phyloP scores from a whole-genome alignment of 2,888 invertebrate genomes.

The Mesorhabditis spiculigera region DNA sequence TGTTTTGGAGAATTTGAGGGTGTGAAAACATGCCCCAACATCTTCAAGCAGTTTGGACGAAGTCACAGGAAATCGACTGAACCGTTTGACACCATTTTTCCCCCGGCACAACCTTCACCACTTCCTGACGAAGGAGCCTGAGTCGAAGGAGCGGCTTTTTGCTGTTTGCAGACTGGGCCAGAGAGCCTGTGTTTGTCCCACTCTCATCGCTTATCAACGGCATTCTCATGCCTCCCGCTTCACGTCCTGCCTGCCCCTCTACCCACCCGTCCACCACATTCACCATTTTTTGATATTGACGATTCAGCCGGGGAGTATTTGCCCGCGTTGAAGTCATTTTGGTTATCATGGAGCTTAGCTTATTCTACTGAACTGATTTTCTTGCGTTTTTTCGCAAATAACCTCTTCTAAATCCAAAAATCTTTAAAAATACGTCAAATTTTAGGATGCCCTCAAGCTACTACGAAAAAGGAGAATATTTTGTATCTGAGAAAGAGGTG shows the following conservation, averaged over 20 bases:
- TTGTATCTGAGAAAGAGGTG: constrained; percentile 26
- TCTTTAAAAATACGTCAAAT: not conserved
- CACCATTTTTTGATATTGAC: not conserved
- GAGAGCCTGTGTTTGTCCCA: not conserved
- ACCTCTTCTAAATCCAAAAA: no score
- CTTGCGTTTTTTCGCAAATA: not conserved
- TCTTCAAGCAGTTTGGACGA: no score
- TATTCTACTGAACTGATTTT: not conserved
- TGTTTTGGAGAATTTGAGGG: no score
- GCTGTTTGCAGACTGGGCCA: no score
- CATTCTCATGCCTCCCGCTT: constrained; percentile 4
- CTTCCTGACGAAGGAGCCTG: no score
- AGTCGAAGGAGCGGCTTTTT: no score
- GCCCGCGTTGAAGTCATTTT: not conserved
- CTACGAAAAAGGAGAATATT: constrained; percentile 33
- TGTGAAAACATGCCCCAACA: no score
- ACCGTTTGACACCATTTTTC: no score
- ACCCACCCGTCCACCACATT: not conserved
- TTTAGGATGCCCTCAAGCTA: constrained; percentile 6
- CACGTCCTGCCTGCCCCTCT: not conserved
- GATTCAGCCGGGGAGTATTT: no score
- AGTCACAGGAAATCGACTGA: no score
- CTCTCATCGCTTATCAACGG: not conserved
- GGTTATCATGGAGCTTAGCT: not conserved
- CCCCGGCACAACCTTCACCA: no score